Conservation (phyloP, 2,888 invertebrate species). For the Callyntrura guangdongensis region DNA sequence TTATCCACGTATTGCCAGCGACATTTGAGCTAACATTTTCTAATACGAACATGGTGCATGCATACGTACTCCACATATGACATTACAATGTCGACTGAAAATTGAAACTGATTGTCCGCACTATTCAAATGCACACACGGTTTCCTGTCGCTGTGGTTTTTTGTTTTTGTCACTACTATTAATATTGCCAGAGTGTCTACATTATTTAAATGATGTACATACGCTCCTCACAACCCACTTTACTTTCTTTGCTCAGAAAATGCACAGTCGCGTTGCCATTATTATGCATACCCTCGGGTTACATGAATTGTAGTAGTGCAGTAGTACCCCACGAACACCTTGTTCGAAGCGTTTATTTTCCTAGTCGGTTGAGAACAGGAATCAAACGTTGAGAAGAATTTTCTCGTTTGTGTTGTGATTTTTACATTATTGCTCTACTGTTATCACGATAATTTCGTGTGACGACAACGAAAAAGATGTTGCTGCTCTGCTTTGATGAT, state of each 20-base stretch:
- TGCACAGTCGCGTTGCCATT: not conserved
- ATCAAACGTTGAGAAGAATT: not conserved
- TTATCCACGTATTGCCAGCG: too few species aligned
- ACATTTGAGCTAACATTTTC: too few species aligned
- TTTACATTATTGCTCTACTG: not conserved
- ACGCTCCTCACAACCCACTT: conserved; percentile 8
- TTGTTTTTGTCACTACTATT: not conserved
- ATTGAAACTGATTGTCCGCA: too few species aligned
- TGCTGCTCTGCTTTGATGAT: conserved; percentile 18
- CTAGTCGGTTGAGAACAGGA: not conserved
- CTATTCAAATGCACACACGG: not conserved
- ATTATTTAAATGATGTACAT: not conserved
- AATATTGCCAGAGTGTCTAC: not conserved
- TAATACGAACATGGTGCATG: too few species aligned
- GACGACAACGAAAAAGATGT: not conserved
- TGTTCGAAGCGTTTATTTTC: not conserved
- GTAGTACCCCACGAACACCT: not conserved
- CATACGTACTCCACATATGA: too few species aligned
- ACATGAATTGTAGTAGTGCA: too few species aligned
- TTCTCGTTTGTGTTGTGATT: not conserved
- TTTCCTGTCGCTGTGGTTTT: not conserved
- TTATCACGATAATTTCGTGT: not conserved
- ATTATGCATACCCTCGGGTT: not conserved
- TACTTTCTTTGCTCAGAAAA: not conserved
- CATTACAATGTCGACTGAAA: too few species aligned